Evolutionary conservation across 2,797 vertebrate genomes (phyloP).

Genomic region (Streptopelia turtur): DNA sequence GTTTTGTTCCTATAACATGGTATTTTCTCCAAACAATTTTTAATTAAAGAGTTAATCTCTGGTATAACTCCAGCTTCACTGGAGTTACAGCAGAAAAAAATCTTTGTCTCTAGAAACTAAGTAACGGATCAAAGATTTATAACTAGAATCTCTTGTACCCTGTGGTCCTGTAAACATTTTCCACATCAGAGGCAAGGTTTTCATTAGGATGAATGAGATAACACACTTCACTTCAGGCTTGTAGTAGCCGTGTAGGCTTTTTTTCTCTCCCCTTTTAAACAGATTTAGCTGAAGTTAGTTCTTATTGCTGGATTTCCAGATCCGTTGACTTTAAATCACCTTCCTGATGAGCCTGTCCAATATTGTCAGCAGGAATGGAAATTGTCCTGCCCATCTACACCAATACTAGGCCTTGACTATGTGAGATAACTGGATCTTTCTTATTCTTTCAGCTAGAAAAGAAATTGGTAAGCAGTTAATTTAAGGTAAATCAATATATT

Average conservation of each 20-base stretch:
- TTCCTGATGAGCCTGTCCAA: not conserved
- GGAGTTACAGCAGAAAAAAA: not conserved
- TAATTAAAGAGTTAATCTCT: not conserved
- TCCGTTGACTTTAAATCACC: not conserved
- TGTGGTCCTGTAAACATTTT: constrained; percentile 23
- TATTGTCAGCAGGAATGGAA: not conserved
- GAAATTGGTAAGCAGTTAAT: not conserved
- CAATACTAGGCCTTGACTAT: not conserved
- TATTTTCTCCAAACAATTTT: not conserved
- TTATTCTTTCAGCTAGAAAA: constrained; percentile 2
- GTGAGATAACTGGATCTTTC: not conserved
- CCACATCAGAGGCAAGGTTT: constrained; percentile 17
- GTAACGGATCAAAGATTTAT: constrained; percentile 29
- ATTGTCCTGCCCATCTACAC: not conserved
- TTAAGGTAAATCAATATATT: not conserved
- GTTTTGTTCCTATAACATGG: not conserved
- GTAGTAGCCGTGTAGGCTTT: not conserved
- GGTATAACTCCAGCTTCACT: not conserved
- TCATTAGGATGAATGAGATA: constrained; percentile 13
- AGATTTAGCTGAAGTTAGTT: not conserved
- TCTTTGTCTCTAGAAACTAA: constrained; percentile 22
- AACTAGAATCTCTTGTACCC: constrained; percentile 1
- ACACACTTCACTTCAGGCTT: not conserved
- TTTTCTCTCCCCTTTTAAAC: not conserved
- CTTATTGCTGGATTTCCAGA: not conserved